Base-by-base conservation (phyloP, 2,113 vertebrate genomes). In the Chaetorhynchus papuensis region DNA sequence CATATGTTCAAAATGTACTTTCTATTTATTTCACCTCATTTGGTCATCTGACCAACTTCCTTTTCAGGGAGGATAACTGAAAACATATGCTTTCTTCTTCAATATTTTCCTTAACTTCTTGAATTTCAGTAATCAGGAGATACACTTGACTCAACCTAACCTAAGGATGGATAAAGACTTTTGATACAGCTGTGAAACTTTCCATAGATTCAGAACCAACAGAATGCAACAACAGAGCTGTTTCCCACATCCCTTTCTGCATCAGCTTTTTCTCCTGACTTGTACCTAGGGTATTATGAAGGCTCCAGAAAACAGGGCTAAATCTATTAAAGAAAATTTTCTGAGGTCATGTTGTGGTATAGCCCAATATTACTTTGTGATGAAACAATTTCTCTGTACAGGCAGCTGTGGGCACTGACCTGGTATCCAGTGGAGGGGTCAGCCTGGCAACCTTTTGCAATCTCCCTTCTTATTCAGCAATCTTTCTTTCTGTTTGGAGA, bases 21-120 rank as follows among this genome's bases (percentile, higher is more conserved):
- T 94, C 96, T 88, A 71, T 96, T 96, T 95, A 83, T 92, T 97
- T 88, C 90, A 78, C 28, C 76, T 90, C 68, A 90, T 66, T 90
- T 83, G 23, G n/a, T 68, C 0, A 0, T 89, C 85, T 94, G 71
- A 88, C 23, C 76, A 86, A 71, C 65, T 92, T 96, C 88, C 64
- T 95, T 81, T 86, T 64, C 76, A 78, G 80, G 70, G 11, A 90
- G 35, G 44, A 68, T 96, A 96, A 96, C 31, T 90, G 60, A 71
- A 96, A 96, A 90, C 88, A 94, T 74, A 79, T 96, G 92, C 17
- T 83, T 83, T 15, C 19, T 64, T 91, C 22, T 49, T 56, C 47
- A 37, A 6, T 47, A 21, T 57, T 66, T 84, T 80, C 80, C 87
- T 88, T 61, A 68, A 63, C 54, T 68, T 83, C 44, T 91, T 95